Base-by-base conservation (phyloP, 2,888 invertebrate genomes). In the Scaptomyza caliginosa region DNA sequence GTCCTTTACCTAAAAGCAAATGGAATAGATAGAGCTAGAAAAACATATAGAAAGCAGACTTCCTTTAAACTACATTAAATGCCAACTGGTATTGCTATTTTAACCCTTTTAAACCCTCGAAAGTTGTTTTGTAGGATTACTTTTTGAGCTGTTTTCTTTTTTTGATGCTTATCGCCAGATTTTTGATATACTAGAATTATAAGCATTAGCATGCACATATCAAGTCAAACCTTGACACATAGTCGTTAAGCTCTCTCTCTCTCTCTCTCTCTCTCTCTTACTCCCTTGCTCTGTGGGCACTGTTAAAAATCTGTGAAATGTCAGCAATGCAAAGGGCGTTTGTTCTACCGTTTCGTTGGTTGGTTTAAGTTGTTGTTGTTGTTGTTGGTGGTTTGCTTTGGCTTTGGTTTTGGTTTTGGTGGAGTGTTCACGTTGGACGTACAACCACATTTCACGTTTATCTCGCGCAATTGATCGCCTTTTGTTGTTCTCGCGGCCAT, bases 401-500 rank as follows among this genome's bases (percentile, higher is more conserved):
- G 26, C 24, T 59, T 34, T 71, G 26, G 17, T 32, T 36, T 46
- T 65, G 43, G 63, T 66, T 65, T 58, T 38, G 80, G 60, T 76
- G 79, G 21, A 26, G 77, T 74, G 64, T 74, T 57, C 68, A 58
- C 50, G 60, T 57, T 71, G 60, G n/a, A n/a, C n/a, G n/a, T n/a
- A 60, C 71, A 52, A 56, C 24, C 60, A 59, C 62, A 49, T 56
- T 49, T 45, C 45, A 28, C 19, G 45, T n/a, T 84, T 84, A 84
- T 84, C 83, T 86, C 76, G 77, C 72, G 83, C 83, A 84, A 84
- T 84, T 83, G 86, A 83, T 83, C 83, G 83, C 68, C 55, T 67
- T 50, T 46, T 42, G 11, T 57, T 57, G 60, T 68, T 65, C 49
- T 64, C 64, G 71, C 76, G 68, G 86, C 83, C 83, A 83, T 83